Evolutionary conservation across 2,888 invertebrate genomes (phyloP).

Genomic region (Ischnura elegans): DNA sequence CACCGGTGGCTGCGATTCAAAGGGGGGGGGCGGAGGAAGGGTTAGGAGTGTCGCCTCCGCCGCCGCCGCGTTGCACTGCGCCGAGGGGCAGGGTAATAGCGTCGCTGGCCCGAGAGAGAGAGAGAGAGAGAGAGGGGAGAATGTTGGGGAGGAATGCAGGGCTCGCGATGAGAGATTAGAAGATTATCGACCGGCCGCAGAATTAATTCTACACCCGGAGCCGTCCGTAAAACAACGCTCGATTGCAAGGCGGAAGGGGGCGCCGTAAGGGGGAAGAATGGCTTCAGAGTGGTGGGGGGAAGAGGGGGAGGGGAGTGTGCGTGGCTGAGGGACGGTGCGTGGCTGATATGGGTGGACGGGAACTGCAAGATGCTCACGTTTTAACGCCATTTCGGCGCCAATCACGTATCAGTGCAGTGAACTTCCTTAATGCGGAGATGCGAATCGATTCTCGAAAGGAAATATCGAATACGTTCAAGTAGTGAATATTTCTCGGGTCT

Average conservation of each 20-base stretch:
- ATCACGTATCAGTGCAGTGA: neutral
- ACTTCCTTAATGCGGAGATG: no score
- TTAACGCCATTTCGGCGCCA: neutral
- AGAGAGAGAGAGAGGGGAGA: neutral
- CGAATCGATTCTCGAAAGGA: no score
- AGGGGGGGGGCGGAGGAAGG: neutral
- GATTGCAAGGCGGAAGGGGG: neutral
- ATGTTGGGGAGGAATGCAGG: no score
- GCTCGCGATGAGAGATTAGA: slow-evolving; percentile 54
- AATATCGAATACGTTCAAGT: no score
- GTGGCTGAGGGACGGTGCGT: neutral
- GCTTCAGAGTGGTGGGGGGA: neutral
- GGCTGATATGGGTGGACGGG: neutral
- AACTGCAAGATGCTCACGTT: neutral
- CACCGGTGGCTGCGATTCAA: neutral
- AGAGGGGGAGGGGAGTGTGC: neutral
- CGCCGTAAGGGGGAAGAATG: neutral
- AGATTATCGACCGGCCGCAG: slow-evolving; percentile 62
- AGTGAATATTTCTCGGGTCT: no score
- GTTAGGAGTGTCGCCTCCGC: neutral
- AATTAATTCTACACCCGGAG: slow-evolving; percentile 61
- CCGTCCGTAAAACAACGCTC: slow-evolving; percentile 54
- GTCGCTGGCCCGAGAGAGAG: neutral
- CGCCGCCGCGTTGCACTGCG: slow-evolving; percentile 13
- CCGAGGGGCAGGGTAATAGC: slow-evolving; percentile 19